Evolutionary conservation across 2,113 vertebrate species (phyloP).

Genomic region (Lagopus leucura): DNA sequence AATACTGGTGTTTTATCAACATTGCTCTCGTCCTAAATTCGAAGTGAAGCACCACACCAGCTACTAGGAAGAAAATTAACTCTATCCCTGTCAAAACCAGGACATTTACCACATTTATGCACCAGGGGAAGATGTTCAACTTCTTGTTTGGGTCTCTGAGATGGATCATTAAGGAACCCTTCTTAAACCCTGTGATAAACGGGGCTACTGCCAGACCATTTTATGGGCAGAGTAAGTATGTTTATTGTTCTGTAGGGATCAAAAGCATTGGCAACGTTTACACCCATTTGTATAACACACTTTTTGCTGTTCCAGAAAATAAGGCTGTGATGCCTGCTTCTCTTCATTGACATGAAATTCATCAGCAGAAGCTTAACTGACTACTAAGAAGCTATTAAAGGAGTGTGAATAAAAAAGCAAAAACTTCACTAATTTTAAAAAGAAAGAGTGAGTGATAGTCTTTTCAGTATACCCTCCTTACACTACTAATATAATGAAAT

Average conservation of each 20-base stretch:
- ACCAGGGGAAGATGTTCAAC: neutral
- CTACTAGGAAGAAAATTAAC: neutral
- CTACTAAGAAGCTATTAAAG: neutral
- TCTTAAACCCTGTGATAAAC: neutral
- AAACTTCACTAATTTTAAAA: neutral
- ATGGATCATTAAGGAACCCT: neutral
- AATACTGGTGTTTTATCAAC: neutral
- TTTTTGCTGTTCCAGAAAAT: neutral
- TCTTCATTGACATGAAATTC: neutral
- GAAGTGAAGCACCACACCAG: neutral
- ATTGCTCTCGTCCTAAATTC: neutral
- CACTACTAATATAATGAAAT: neutral
- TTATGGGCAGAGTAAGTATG: neutral
- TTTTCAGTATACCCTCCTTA: neutral
- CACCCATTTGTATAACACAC: neutral
- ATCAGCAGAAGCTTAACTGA: too few relatives aligned
- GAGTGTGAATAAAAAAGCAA: accelerated
- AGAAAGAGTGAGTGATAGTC: neutral
- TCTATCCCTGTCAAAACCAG: neutral
- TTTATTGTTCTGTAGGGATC: neutral
- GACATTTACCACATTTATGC: neutral
- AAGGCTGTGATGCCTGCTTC: neutral
- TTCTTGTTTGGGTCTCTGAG: neutral
- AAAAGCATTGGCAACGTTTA: neutral
- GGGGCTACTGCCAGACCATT: neutral